A percentile compares a stretch with the other conserved stretches of the same genome.
These are phyloP conservation scores for Agriotes lineatus DNA, from an alignment of 2,888 invertebrate species.

Conservation along the genomic window DNA sequence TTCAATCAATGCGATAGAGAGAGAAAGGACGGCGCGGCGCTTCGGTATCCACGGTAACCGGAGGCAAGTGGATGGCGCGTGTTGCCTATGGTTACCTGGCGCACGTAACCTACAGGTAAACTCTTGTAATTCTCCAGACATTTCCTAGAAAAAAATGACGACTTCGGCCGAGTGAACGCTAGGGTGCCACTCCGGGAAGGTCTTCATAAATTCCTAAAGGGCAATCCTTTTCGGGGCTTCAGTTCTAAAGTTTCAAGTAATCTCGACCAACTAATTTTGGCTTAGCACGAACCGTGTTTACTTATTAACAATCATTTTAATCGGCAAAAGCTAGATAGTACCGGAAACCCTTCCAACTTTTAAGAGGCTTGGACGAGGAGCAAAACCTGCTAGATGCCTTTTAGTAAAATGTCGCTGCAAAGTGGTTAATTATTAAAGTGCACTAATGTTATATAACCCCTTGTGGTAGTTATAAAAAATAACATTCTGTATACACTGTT, in stretches of 20 bases:
- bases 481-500: too few species aligned
- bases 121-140: slow-evolving; percentile 23
- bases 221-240: not conserved
- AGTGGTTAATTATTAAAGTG: too few species aligned
- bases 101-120: slow-evolving; percentile 41
- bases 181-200: not conserved
- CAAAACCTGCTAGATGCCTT: too few species aligned
- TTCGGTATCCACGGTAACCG: slow-evolving; percentile 38
- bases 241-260: not conserved
- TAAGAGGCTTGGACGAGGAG: too few species aligned
- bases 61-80: slow-evolving; percentile 42
- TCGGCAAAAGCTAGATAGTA: too few species aligned
- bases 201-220: not conserved
- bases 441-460: too few species aligned
- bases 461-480: too few species aligned
- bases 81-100: slow-evolving; percentile 43
- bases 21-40: slow-evolving; percentile 36
- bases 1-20: slow-evolving; percentile 44
- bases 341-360: too few species aligned
- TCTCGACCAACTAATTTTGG: too few species aligned
- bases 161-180: not conserved
- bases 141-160: slow-evolving; percentile 31
- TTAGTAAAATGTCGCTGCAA: too few species aligned
- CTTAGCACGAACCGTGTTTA: too few species aligned
- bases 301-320: too few species aligned